Base-by-base conservation (phyloP, 2,113 vertebrate species). In the Alectura lathami region DNA sequence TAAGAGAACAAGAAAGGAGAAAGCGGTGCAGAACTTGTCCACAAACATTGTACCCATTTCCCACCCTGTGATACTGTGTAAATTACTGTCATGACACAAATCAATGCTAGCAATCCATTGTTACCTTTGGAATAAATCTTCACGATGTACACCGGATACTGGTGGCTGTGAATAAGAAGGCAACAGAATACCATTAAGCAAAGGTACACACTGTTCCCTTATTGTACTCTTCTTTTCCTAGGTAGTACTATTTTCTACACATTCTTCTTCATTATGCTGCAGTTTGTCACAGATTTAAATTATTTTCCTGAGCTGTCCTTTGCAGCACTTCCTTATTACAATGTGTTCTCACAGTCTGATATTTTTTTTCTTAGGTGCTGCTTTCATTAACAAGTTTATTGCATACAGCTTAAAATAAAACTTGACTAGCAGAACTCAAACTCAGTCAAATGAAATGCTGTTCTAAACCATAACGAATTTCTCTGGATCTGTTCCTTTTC, bases 91-190 rank as follows among this genome's bases (percentile, higher is more conserved):
- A 47, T 4, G 3, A 78, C 29, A 56, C 4, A 38, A 53, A 40
- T 4, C 27, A 68, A 80, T 32, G 18, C 7, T 42, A 75, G 36
- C 3, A 74, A 47, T 72, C 81, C 11, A 36, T n/a, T 47, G 27
- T 85, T 95, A 97, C 97, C 97, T 97, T 88, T 86, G 94, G 59
- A 90, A 50, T 38, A 91, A 57, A 30, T 86, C 73, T 26, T 83
- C 72, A 38, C 29, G 32, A 42, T 13, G 29, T 21, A 43, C 6
- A 9, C 6, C 69, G 76, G 59, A 42, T 54, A 32, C 59, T 67
- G 36, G 18, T 43, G 47, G 42, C 97, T 97, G 90, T 59, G 47
- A 93, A 92, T 24, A 92, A 88, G 43, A 17, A 93, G 92, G 47
- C 26, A 57, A 32, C 38, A 78, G 24, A 82, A 54, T 5, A 60